Evolutionary conservation across 2,113 vertebrate species (phyloP).

Genomic region (Paralichthys olivaceus): DNA sequence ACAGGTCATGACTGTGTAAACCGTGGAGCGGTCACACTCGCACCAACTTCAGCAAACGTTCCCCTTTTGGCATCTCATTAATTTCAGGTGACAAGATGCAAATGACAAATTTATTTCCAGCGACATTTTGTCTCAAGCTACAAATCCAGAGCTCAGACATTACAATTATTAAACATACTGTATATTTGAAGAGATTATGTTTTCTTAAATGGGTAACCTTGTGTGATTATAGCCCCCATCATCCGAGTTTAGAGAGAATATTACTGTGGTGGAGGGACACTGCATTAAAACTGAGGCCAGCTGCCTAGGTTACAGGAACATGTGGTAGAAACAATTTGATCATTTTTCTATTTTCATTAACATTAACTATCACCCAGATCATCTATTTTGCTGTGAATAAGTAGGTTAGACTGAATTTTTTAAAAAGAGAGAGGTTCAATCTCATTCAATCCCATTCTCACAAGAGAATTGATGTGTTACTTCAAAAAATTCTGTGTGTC

Average conservation of each 20-base stretch:
- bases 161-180: neutral
- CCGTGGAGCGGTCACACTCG: neutral
- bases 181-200: neutral
- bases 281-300: neutral
- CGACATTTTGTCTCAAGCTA: conserved; percentile 1
- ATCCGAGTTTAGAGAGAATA: neutral
- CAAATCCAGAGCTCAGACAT: neutral
- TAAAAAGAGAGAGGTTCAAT: conserved; percentile 33
- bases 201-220: neutral
- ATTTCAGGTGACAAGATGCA: neutral
- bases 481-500: no score
- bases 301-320: neutral
- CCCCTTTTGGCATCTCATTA: neutral
- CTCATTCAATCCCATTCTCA: conserved; percentile 4
- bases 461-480: no score
- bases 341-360: no score
- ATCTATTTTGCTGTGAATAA: conserved; percentile 14
- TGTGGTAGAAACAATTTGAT: neutral
- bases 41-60: neutral
- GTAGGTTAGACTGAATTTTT: conserved; percentile 8
- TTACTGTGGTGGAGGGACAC: neutral
- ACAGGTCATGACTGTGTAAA: conserved; percentile 2
- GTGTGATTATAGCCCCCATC: neutral
- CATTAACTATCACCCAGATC: neutral
- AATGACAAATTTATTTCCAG: conserved; percentile 4